phyloP scores from a whole-genome alignment of 23 tunicate species.

The Ascidia mentula region DNA sequence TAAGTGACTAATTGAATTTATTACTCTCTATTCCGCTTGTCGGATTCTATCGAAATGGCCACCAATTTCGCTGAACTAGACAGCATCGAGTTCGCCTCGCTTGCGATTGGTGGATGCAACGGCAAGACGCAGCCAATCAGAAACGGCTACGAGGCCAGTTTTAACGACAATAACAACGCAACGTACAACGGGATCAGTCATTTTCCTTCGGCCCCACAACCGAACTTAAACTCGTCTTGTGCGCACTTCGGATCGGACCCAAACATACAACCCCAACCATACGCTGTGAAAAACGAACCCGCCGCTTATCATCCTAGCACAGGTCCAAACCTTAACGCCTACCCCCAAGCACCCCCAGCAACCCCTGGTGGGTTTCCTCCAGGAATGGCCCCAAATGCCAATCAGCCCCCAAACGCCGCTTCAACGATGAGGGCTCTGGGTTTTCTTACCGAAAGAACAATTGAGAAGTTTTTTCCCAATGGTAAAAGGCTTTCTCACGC shows the following conservation, averaged over 20 bases:
- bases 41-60: slow-evolving; percentile 9
- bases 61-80: slow-evolving; percentile 23
- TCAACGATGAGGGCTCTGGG: slow-evolving; percentile 62
- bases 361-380: not conserved
- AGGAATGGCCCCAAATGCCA: not conserved
- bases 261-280: not conserved
- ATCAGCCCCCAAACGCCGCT: slow-evolving; percentile 9
- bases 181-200: not conserved
- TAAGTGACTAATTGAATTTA: no score
- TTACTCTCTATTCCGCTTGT: no score
- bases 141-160: not conserved
- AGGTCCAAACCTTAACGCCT: not conserved
- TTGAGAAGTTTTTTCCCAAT: slow-evolving; percentile 33
- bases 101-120: slow-evolving; percentile 38
- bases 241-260: not conserved
- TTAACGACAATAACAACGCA: not conserved
- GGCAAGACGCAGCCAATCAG: not conserved
- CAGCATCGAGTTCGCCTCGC: slow-evolving; percentile 41
- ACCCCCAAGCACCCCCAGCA: slow-evolving; percentile 5
- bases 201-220: not conserved
- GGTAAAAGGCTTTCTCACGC: not conserved
- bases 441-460: slow-evolving; percentile 41
- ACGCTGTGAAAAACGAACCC: slow-evolving; percentile 1
- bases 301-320: not conserved
- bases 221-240: not conserved